Percentiles rank a stretch among this genome's conserved stretches.
These are phyloP conservation scores for Eidolon dupreanum DNA, from an alignment of 2,797 vertebrate genomes.

Conservation along the genomic window DNA sequence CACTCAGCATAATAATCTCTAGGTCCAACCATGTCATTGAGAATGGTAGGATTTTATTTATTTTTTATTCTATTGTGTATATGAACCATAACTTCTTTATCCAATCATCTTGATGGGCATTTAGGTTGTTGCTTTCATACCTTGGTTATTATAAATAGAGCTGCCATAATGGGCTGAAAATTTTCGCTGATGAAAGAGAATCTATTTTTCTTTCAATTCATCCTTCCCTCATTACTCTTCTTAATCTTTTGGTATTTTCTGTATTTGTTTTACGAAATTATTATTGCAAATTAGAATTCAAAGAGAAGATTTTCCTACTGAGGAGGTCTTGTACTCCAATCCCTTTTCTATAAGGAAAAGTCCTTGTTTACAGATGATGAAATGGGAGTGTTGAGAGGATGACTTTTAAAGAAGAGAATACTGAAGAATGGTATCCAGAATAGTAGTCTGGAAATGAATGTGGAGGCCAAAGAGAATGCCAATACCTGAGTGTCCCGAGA, in stretches of 20 bases:
- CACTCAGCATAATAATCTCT: too few species aligned
- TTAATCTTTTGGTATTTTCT: constrained; percentile 30
- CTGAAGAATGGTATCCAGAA: neutral
- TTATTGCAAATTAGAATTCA: constrained; percentile 8
- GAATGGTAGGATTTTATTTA: too few species aligned
- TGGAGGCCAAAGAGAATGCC: neutral
- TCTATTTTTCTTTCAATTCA: neutral
- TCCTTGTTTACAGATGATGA: neutral
- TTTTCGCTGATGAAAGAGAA: constrained; percentile 8
- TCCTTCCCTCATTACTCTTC: neutral
- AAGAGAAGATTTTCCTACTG: neutral
- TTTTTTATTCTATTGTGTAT: too few species aligned
- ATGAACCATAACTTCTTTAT: too few species aligned
- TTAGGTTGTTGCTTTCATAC: too few species aligned
- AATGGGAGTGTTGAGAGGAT: neutral
- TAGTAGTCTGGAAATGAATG: neutral
- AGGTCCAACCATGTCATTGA: too few species aligned
- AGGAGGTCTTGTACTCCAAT: neutral
- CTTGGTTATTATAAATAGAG: too few species aligned
- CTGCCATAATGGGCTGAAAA: neutral
- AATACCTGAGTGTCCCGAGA: neutral
- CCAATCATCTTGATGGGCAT: too few species aligned
- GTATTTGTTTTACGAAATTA: neutral
- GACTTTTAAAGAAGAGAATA: neutral
- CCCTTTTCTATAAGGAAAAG: neutral